Conservation (phyloP, 2,888 invertebrate genomes). For the Bembecia ichneumoniformis region DNA sequence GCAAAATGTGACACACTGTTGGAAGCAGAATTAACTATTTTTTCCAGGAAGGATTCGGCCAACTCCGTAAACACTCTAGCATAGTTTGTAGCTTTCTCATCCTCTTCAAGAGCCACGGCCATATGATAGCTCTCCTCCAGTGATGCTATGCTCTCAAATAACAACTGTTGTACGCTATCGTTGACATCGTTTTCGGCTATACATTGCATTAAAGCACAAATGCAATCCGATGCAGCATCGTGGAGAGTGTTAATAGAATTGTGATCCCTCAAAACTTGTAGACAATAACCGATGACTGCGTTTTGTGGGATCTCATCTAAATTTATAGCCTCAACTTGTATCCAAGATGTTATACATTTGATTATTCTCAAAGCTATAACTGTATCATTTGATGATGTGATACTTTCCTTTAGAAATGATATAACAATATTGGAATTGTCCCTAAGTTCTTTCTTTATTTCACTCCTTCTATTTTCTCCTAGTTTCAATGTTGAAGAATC, state of each 20-base stretch:
- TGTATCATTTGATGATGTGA: constrained; percentile 77
- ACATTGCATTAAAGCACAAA: constrained; percentile 88
- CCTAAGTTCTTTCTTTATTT: constrained; percentile 85
- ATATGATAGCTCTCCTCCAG: constrained; percentile 90
- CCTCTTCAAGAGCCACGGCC: constrained; percentile 93
- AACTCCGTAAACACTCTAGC: constrained; percentile 95
- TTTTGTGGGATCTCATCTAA: constrained; percentile 81
- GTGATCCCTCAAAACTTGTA: constrained; percentile 77
- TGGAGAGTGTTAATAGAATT: constrained; percentile 79
- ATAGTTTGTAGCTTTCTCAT: constrained; percentile 94
- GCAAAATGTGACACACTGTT: constrained; percentile 80
- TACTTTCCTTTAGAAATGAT: constrained; percentile 84
- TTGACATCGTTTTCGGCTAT: constrained; percentile 83
- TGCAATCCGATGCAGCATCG: constrained; percentile 91
- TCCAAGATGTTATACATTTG: constrained; percentile 93
- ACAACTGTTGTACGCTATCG: constrained; percentile 80
- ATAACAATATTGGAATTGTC: constrained; percentile 82
- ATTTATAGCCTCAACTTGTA: constrained; percentile 85
- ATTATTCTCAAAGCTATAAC: constrained; percentile 81
- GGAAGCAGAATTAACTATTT: constrained; percentile 79
- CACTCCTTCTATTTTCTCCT: constrained; percentile 91
- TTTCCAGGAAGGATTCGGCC: constrained; percentile 90
- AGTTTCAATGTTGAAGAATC: constrained; percentile 84
- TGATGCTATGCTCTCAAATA: constrained; percentile 85
- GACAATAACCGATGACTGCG: constrained; percentile 80